These are phyloP conservation scores for Berghia stephanieae DNA, from an alignment of 1,140 invertebrate species.

Conservation along the genomic window DNA sequence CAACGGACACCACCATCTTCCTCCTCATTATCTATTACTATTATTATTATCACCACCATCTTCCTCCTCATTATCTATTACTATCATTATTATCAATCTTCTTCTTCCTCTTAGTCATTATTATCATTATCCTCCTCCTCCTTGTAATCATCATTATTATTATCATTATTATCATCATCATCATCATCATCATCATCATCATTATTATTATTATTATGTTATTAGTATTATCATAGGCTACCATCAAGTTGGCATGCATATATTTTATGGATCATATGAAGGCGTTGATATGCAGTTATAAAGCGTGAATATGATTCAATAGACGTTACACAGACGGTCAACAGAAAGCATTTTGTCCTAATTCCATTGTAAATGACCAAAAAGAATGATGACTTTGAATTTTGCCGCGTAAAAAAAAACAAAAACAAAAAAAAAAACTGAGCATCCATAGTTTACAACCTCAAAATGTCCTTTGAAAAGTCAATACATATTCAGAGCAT, in stretches of 20 bases:
- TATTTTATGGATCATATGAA: not conserved
- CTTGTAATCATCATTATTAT: no score
- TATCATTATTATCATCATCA: no score
- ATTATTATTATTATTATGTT: not conserved
- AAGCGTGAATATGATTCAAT: not conserved
- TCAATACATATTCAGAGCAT: not conserved
- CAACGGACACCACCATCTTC: no score
- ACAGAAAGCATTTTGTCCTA: not conserved
- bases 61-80: no score
- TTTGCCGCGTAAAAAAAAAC: not conserved
- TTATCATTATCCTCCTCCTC: not conserved
- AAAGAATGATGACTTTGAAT: not conserved
- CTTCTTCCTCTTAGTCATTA: not conserved
- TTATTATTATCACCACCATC: no score
- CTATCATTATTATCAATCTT: no score
- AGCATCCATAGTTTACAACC: not conserved
- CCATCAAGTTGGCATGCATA: not conserved
- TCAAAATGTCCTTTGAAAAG: not conserved
- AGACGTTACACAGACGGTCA: not conserved
- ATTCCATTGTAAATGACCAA: not conserved
- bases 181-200: not conserved
- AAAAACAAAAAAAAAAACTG: not conserved
- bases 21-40: no score
- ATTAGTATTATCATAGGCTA: not conserved
- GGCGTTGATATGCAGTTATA: not conserved